phyloP scores from a whole-genome alignment of 2,888 invertebrate genomes.

The Nebria salina region DNA sequence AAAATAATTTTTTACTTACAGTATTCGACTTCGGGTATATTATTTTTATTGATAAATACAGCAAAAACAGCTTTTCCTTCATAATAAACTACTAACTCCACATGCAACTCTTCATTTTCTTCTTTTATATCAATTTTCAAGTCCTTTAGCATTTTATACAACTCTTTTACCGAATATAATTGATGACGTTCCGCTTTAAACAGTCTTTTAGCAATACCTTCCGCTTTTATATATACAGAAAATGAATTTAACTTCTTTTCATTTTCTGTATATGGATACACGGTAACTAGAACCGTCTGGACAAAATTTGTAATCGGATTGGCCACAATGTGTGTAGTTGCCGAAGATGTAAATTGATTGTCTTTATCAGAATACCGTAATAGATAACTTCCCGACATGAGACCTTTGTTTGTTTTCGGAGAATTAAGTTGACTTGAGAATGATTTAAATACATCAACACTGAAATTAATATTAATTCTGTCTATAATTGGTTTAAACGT shows the following conservation, averaged over 20 bases:
- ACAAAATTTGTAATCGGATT: conserved; percentile 12
- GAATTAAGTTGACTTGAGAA: conserved; percentile 20
- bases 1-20: background rate
- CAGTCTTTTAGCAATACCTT: conserved; percentile 15
- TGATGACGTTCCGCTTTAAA: background rate
- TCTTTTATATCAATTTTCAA: background rate
- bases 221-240: conserved; percentile 16
- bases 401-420: background rate
- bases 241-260: conserved; percentile 12
- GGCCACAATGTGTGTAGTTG: conserved; percentile 19
- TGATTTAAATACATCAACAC: conserved; percentile 9
- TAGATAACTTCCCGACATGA: conserved; percentile 24
- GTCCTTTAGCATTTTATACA: background rate
- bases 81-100: background rate
- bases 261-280: background rate
- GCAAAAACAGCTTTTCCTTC: background rate
- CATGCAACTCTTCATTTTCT: background rate
- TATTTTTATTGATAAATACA: background rate
- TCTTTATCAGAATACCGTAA: conserved; percentile 28
- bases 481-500: too few relatives aligned
- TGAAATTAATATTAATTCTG: background rate
- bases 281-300: background rate
- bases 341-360: conserved; percentile 16
- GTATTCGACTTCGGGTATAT: background rate
- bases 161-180: background rate